These are phyloP conservation scores for Xiphophorus birchmanni DNA, from an alignment of 2,797 vertebrate genomes.

Conservation along the genomic window DNA sequence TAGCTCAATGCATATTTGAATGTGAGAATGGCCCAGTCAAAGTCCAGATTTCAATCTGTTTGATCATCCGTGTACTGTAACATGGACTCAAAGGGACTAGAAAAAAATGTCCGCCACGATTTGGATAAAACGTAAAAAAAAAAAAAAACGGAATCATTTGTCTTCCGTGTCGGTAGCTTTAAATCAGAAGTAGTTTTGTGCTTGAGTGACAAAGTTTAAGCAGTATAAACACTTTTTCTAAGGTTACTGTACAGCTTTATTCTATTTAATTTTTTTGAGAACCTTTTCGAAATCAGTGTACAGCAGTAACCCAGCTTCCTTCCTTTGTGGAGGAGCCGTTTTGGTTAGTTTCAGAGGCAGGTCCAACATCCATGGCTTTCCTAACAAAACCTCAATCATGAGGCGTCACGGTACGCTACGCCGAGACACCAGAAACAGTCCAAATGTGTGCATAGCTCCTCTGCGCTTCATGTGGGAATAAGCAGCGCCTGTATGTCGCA, in stretches of 20 bases:
- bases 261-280: slow-evolving; percentile 1
- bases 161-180: not conserved
- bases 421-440: not conserved
- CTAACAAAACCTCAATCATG: slow-evolving; percentile 10
- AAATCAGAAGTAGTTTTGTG: not conserved
- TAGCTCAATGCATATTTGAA: not conserved
- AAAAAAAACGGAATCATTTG: not conserved
- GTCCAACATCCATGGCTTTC: slow-evolving; percentile 8
- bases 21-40: not conserved
- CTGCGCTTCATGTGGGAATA: slow-evolving; percentile 73
- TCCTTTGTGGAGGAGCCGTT: not conserved
- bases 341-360: slow-evolving; percentile 5
- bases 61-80: not conserved
- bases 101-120: not conserved
- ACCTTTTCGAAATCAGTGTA: not conserved
- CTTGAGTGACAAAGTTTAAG: not conserved
- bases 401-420: slow-evolving; percentile 2
- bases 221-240: not conserved
- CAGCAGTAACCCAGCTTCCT: slow-evolving; percentile 11
- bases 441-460: slow-evolving; percentile 2
- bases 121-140: not conserved
- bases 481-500: slow-evolving; percentile 30
- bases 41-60: not conserved
- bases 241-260: not conserved
- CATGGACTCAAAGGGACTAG: not conserved